phyloP scores from a whole-genome alignment of 2,113 vertebrate genomes.

The Henicopernis longicauda region DNA sequence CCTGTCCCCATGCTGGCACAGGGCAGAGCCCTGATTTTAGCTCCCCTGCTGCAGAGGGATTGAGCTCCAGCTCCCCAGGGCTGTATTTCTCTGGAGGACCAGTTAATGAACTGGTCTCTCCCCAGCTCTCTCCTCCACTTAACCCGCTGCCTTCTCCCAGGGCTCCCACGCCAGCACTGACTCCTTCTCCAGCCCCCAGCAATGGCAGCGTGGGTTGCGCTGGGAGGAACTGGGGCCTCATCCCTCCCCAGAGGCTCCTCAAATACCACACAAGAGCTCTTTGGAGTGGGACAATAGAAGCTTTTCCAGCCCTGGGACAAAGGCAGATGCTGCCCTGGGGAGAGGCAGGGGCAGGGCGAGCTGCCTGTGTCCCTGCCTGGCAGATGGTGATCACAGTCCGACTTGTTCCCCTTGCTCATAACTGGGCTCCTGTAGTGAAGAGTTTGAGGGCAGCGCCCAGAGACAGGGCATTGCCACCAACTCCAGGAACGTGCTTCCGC shows the following conservation, averaged over 20 bases:
- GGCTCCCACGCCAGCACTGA: neutral
- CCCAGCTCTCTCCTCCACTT: neutral
- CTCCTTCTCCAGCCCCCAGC: neutral
- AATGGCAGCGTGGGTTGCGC: neutral
- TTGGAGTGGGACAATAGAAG: neutral
- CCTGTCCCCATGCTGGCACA: rapidly evolving
- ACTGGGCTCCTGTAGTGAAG: rapidly evolving
- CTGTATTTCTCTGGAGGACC: neutral
- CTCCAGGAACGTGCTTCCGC: rapidly evolving
- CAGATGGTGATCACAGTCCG: neutral
- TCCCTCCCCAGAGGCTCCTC: neutral
- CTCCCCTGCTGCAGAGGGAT: no score
- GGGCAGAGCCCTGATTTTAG: neutral
- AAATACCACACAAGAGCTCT: neutral
- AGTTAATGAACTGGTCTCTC: neutral
- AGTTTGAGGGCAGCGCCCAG: neutral
- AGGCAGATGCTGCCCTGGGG: neutral
- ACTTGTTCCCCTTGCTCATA: rapidly evolving
- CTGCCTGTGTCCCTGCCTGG: neutral
- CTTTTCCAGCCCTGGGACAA: neutral
- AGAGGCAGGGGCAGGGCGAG: neutral
- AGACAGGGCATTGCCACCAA: neutral
- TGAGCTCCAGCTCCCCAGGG: neutral
- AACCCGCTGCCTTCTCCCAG: neutral
- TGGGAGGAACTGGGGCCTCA: neutral